Conservation (phyloP, 2,113 vertebrate genomes). For the Mesembrinibis cayennensis region DNA sequence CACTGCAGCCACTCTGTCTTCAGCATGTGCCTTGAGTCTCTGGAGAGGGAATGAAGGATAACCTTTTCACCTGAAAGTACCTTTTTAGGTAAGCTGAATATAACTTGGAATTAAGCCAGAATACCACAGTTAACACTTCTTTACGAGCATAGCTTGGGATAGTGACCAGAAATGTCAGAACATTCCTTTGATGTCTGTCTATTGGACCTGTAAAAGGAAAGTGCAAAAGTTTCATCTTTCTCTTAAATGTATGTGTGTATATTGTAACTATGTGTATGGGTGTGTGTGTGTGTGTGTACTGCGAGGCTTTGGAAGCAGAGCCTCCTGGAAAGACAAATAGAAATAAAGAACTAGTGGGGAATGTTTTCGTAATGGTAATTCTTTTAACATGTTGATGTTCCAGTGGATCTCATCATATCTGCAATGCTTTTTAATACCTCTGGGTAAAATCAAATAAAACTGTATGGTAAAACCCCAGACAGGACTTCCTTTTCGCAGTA, state of each 20-base stretch:
- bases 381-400: not conserved
- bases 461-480: not conserved
- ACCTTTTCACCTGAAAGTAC: conserved; percentile 42
- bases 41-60: not conserved
- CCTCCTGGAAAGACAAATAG: not conserved
- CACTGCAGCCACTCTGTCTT: not conserved
- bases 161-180: conserved; percentile 16
- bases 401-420: not conserved
- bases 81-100: conserved; percentile 15
- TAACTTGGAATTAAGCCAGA: not conserved
- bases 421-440: not conserved
- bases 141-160: not conserved
- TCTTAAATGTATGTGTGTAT: not conserved
- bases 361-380: not conserved
- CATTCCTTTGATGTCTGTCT: not conserved
- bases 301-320: not conserved
- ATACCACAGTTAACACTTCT: not conserved
- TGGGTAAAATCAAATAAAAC: not conserved
- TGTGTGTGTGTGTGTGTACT: no score
- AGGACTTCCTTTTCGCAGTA: not conserved
- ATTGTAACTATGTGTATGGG: not conserved
- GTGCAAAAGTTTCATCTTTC: not conserved
- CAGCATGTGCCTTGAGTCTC: not conserved
- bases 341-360: not conserved
- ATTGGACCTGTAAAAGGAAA: not conserved